Base-by-base conservation (phyloP, 2,888 invertebrate genomes). In the Sarcophaga variegata region DNA sequence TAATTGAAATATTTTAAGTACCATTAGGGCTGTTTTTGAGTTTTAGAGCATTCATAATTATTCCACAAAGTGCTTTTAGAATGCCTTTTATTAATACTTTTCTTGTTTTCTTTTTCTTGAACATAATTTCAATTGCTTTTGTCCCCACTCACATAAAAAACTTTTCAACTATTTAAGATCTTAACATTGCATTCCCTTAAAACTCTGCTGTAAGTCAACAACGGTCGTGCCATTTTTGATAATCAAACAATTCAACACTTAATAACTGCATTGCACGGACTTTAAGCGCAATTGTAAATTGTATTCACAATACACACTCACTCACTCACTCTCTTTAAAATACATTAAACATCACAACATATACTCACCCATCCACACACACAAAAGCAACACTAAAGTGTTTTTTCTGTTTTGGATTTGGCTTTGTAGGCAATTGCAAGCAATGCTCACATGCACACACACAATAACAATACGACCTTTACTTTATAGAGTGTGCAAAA, bases 211-310 rank as follows among this genome's bases (percentile, higher is more conserved):
- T 14, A 20, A 37, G 1, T 3, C 37, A 69, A 47, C 10, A 45
- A 69, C 62, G 74, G 59, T 75, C 66, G 64, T 76, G 76, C 77
- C 69, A 78, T 81, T 78, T 37, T 81, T 84, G 75, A 79, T 87
- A 81, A 87, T 87, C 81, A 83, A 84, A 87, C 83, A 87, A 84
- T 84, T 87, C 87, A 87, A 84, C 87, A 87, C 87, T 87, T 87
- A 81, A 84, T 87, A 87, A 87, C 81, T 79, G 84, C 78, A 84
- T 75, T 81, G 75, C 78, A 81, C 76, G 81, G 78, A 87, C 75
- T 80, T 72, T n/a, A 37, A 80, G n/a, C 60, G 69, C 64, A 84
- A 80, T 84, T 69, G 49, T 69, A 64, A 75, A 70, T 74, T 37
- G 37, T 83, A 79, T 47, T 64, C 69, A 37, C 8, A 69, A 72